phyloP scores from a whole-genome alignment of 30 jellyfish, hydroid and myxozoan species.

The Chironex yamaguchii region DNA sequence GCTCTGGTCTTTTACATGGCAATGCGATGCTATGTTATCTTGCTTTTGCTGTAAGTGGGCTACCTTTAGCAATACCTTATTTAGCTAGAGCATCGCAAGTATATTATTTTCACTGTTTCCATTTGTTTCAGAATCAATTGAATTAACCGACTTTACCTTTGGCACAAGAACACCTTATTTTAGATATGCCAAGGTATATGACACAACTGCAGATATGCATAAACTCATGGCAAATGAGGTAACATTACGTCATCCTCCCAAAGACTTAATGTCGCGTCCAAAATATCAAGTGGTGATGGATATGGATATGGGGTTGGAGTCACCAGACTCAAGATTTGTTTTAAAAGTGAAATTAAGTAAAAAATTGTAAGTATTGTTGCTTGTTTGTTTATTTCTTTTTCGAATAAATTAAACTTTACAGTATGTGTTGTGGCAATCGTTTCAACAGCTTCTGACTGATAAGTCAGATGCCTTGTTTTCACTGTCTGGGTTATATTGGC shows the following conservation, averaged over 20 bases:
- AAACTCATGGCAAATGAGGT: constrained; percentile 95
- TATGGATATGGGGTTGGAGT: constrained; percentile 95
- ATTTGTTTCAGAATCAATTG: constrained; percentile 76
- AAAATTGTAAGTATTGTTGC: constrained; percentile 51
- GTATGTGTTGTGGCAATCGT: too few species aligned
- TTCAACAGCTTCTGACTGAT: too few species aligned
- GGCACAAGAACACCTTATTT: constrained; percentile 95
- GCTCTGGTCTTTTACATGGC: too few species aligned
- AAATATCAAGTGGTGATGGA: constrained; percentile 90
- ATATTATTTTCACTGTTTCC: too few species aligned
- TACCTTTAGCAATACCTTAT: too few species aligned
- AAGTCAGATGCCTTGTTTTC: too few species aligned
- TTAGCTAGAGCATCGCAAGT: too few species aligned
- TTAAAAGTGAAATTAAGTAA: constrained; percentile 63
- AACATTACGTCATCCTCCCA: constrained; percentile 87
- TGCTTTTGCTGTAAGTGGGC: too few species aligned
- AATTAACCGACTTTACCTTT: constrained; percentile 84
- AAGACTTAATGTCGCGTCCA: constrained; percentile 84
- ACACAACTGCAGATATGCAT: constrained; percentile 89
- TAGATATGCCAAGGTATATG: constrained; percentile 82
- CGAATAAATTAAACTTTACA: too few species aligned
- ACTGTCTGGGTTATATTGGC: too few species aligned
- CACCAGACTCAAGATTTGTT: constrained; percentile 92
- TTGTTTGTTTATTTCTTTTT: too few species aligned
- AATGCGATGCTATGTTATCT: too few species aligned